A percentile compares a stretch with the other conserved stretches of the same genome.
phyloP scores from a whole-genome alignment of 2,888 invertebrate species.

The Calameuta idolon region DNA sequence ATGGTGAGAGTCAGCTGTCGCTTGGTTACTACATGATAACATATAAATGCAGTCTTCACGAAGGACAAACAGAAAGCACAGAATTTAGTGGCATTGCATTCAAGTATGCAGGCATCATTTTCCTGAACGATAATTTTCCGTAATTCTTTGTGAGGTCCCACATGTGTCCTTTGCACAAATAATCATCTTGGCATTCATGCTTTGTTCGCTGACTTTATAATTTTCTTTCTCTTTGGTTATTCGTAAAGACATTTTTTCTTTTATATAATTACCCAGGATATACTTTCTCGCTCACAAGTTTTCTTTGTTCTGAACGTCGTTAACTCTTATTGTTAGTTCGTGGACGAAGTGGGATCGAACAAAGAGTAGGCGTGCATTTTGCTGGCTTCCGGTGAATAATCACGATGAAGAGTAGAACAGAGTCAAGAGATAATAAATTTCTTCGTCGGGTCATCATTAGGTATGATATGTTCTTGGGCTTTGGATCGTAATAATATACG shows the following conservation, averaged over 20 bases:
- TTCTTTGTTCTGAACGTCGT: background rate
- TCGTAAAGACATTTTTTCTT: background rate
- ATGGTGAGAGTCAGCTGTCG: constrained; percentile 31
- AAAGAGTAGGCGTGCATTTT: background rate
- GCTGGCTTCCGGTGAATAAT: background rate
- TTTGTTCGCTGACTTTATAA: background rate
- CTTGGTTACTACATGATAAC: background rate
- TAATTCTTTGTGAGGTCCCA: background rate
- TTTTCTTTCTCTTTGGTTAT: background rate
- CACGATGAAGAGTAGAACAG: background rate
- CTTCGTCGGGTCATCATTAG: background rate
- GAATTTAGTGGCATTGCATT: background rate
- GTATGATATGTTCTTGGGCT: background rate
- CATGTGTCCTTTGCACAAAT: background rate
- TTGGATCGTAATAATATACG: background rate
- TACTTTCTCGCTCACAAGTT: background rate
- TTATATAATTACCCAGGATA: background rate
- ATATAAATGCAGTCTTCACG: background rate
- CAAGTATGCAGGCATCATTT: background rate
- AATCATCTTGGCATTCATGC: background rate
- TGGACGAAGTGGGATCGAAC: background rate
- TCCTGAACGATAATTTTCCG: background rate
- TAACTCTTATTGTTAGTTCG: background rate
- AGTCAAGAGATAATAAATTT: background rate
- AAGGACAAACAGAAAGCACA: background rate